Percentiles rank a stretch among this genome's conserved stretches.
phyloP scores from a whole-genome alignment of 2,888 invertebrate genomes.

The Cheilosia vulpina region DNA sequence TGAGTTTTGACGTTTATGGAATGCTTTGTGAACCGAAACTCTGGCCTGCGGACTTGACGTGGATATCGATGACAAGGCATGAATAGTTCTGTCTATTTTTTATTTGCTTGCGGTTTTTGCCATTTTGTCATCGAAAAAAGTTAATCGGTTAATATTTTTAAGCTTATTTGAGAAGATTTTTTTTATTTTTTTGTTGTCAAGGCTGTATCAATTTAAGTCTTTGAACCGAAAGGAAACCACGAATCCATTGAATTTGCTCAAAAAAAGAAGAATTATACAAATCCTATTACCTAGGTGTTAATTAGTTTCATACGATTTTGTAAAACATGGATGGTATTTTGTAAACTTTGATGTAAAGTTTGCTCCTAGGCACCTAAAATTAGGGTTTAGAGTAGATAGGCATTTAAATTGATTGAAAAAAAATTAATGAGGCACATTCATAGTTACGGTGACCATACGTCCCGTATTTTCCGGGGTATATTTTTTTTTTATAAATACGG shows the following conservation, averaged over 20 bases:
- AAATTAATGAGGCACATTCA: too few relatives aligned
- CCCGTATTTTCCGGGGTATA: too few relatives aligned
- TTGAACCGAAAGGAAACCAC: conserved; percentile 1
- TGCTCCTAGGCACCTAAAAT: background rate
- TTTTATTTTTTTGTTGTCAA: background rate
- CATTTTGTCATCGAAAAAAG: conserved; percentile 26
- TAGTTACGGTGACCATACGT: too few relatives aligned
- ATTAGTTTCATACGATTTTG: background rate
- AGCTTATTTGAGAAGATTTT: conserved; percentile 11
- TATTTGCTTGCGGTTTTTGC: conserved; percentile 14
- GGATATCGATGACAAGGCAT: conserved; percentile 7
- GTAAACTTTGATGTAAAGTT: background rate
- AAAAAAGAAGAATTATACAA: background rate
- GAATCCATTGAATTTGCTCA: background rate
- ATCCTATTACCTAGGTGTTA: conserved; percentile 3
- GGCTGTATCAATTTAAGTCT: conserved; percentile 4
- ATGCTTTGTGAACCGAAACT: conserved; percentile 18
- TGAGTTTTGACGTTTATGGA: conserved; percentile 9
- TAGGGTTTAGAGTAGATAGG: background rate
- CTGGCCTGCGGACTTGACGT: background rate
- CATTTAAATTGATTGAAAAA: too few relatives aligned
- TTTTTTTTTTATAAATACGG: too few relatives aligned
- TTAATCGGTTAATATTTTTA: conserved; percentile 19
- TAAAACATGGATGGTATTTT: background rate
- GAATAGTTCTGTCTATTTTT: conserved; percentile 27